Evolutionary conservation across 2,888 invertebrate species (phyloP).

Genomic region (Brachylomia viminalis): DNA sequence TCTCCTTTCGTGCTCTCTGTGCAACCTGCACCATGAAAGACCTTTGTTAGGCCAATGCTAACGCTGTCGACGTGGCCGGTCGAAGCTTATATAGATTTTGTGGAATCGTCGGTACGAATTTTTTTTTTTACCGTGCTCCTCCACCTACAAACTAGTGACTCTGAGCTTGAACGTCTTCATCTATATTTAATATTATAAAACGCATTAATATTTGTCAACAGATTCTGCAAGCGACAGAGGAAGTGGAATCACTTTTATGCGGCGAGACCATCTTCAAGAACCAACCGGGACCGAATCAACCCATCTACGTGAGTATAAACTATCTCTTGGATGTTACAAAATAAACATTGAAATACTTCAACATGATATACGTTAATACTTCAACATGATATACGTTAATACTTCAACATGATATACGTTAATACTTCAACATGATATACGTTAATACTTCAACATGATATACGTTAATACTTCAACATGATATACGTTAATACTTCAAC

Average conservation of each 20-base stretch:
- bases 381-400: no score
- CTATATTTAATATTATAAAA: background rate
- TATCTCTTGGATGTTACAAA: background rate
- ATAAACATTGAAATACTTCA: background rate
- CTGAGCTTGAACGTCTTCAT: background rate
- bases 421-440: no score
- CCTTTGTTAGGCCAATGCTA: no score
- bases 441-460: background rate
- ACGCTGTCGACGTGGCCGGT: no score
- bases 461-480: background rate
- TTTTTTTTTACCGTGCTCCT: background rate
- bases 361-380: no score
- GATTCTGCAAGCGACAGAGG: constrained; percentile 82
- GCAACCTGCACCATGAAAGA: no score
- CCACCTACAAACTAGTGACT: background rate
- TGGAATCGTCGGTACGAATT: no score
- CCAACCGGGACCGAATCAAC: constrained; percentile 97
- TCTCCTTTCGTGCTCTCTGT: no score
- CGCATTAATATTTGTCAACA: constrained; percentile 49
- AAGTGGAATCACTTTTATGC: constrained; percentile 83
- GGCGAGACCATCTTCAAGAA: constrained; percentile 94
- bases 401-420: background rate
- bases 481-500: background rate
- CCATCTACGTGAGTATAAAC: constrained; percentile 95
- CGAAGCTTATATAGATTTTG: no score